phyloP scores from a whole-genome alignment of 2,797 vertebrate genomes.

The Telmatherina bonti region DNA sequence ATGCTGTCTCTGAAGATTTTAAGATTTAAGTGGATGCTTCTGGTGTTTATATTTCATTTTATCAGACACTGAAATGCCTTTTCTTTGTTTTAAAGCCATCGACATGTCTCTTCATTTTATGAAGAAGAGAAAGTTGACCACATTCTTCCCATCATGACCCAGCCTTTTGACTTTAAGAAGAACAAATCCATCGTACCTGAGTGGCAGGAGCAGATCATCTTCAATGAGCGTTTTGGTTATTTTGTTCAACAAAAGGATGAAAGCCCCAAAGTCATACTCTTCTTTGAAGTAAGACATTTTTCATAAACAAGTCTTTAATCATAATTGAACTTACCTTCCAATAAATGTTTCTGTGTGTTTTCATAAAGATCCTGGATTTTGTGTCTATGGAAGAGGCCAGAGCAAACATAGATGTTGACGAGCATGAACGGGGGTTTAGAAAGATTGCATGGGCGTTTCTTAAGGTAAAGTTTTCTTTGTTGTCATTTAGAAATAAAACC shows the following conservation, averaged over 20 bases:
- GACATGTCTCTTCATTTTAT: conserved; percentile 89
- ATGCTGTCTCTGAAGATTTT: not conserved
- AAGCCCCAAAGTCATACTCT: conserved; percentile 87
- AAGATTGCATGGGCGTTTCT: conserved; percentile 98
- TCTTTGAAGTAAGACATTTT: conserved; percentile 91
- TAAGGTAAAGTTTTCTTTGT: conserved; percentile 82
- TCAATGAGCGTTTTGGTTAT: conserved; percentile 92
- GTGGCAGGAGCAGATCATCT: conserved; percentile 97
- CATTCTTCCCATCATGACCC: conserved; percentile 93
- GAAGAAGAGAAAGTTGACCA: conserved; percentile 89
- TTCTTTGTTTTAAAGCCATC: conserved; percentile 78
- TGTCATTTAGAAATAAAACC: not conserved
- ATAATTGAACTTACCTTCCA: not conserved
- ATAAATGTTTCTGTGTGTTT: conserved; percentile 12
- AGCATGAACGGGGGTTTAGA: conserved; percentile 87
- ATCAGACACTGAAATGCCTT: not conserved
- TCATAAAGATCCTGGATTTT: conserved; percentile 91
- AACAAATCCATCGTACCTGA: conserved; percentile 91
- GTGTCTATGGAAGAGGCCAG: conserved; percentile 88
- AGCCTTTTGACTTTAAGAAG: conserved; percentile 93
- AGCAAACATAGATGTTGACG: conserved; percentile 80
- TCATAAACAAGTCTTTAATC: not conserved
- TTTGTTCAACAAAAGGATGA: conserved; percentile 87
- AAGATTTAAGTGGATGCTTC: not conserved
- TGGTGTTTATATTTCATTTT: not conserved